Percentiles rank a stretch among this genome's conserved stretches.
Evolutionary conservation across 2,113 vertebrate genomes (phyloP).

Genomic region (Tachysurus fulvidraco): DNA sequence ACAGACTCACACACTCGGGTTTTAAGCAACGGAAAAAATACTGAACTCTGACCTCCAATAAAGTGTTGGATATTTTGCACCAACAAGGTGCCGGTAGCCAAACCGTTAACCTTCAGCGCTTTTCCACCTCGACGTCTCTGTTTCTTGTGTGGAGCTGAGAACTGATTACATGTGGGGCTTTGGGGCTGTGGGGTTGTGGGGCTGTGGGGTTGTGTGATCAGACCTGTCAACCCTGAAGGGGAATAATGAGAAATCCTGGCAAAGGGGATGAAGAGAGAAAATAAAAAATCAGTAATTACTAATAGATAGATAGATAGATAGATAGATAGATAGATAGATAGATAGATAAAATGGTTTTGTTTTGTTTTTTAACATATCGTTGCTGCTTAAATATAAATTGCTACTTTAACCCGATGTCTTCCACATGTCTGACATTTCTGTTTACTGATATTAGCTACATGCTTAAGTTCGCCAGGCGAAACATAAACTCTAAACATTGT

Average conservation of each 20-base stretch:
- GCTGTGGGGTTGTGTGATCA: not conserved
- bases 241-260: not conserved
- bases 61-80: not conserved
- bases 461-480: not conserved
- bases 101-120: not conserved
- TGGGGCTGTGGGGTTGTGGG: not conserved
- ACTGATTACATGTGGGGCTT: not conserved
- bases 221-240: not conserved
- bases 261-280: not conserved
- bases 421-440: not conserved
- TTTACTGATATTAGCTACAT: no score
- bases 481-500: not conserved
- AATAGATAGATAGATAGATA: no score
- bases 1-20: not conserved
- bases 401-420: not conserved
- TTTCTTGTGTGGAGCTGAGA: not conserved
- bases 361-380: no score
- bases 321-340: no score
- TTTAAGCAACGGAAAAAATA: not conserved
- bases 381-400: not conserved
- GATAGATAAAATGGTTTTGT: no score
- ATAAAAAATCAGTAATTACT: not conserved
- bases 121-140: not conserved
- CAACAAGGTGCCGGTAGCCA: not conserved
- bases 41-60: not conserved